These are phyloP conservation scores for Perognathus longimembris DNA, from an alignment of 2,113 vertebrate genomes.

Conservation along the genomic window DNA sequence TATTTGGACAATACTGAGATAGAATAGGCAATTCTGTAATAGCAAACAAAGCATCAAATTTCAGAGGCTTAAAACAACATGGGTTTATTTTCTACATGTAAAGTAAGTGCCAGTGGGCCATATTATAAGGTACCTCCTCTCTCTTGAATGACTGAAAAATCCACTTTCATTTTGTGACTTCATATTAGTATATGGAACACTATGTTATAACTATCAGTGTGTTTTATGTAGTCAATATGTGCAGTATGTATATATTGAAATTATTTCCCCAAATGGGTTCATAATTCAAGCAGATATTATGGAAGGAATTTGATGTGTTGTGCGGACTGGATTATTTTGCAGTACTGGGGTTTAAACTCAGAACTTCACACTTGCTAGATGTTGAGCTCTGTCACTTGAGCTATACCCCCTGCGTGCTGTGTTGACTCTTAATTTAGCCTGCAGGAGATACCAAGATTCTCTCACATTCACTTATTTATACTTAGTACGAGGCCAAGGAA, in stretches of 20 bases:
- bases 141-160: neutral
- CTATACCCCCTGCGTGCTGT: neutral
- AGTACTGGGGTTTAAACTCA: too few species aligned
- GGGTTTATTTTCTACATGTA: neutral
- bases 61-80: constrained; percentile 7
- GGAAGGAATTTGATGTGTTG: too few species aligned
- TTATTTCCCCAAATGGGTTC: too few species aligned
- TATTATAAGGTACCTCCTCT: neutral
- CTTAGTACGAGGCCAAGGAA: neutral
- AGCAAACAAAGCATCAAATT: neutral
- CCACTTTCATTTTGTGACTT: neutral
- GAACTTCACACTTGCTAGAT: too few species aligned
- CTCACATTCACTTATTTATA: neutral
- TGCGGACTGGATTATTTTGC: too few species aligned
- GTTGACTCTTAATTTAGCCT: neutral
- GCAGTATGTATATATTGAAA: too few species aligned
- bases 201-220: neutral
- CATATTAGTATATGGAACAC: too few species aligned
- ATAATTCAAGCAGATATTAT: too few species aligned
- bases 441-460: neutral
- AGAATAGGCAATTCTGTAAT: neutral
- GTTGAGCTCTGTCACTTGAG: too few species aligned
- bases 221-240: too few species aligned
- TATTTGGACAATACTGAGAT: neutral
- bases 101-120: neutral